phyloP scores from a whole-genome alignment of 1,140 invertebrate species.

The Zaprionus gabonicus region DNA sequence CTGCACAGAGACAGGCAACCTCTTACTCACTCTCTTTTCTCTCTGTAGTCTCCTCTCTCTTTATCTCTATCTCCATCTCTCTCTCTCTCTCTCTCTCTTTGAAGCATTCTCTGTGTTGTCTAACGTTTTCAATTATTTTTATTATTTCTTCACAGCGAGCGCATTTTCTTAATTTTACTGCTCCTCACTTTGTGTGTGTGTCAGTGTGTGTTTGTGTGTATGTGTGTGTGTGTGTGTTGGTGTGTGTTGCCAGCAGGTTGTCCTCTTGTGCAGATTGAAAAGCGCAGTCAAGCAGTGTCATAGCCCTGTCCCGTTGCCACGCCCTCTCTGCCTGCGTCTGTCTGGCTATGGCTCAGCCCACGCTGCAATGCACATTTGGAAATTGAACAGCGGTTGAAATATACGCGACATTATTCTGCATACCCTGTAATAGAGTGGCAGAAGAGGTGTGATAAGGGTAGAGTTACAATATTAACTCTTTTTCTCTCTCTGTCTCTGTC shows the following conservation, averaged over 20 bases:
- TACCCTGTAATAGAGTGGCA: conserved; percentile 15
- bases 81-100: not conserved
- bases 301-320: not conserved
- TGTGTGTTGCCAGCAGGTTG: conserved; percentile 35
- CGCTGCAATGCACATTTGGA: conserved; percentile 33
- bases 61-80: not conserved
- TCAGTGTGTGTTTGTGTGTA: conserved; percentile 16
- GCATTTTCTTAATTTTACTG: conserved; percentile 66
- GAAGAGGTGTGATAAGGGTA: not conserved
- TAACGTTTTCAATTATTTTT: conserved; percentile 58
- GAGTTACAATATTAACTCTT: too few relatives aligned
- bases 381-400: conserved; percentile 53
- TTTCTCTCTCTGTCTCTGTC: too few relatives aligned
- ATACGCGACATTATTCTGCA: conserved; percentile 41
- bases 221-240: conserved; percentile 13
- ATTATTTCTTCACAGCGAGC: conserved; percentile 42
- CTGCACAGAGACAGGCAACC: not conserved
- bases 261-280: conserved; percentile 74
- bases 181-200: conserved; percentile 9
- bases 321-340: not conserved
- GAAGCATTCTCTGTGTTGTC: not conserved
- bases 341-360: not conserved
- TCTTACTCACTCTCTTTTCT: not conserved
- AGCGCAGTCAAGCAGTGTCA: conserved; percentile 71
- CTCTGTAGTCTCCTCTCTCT: not conserved